Conservation (phyloP, 2,888 invertebrate genomes). For the Tanypteryx hageni region DNA sequence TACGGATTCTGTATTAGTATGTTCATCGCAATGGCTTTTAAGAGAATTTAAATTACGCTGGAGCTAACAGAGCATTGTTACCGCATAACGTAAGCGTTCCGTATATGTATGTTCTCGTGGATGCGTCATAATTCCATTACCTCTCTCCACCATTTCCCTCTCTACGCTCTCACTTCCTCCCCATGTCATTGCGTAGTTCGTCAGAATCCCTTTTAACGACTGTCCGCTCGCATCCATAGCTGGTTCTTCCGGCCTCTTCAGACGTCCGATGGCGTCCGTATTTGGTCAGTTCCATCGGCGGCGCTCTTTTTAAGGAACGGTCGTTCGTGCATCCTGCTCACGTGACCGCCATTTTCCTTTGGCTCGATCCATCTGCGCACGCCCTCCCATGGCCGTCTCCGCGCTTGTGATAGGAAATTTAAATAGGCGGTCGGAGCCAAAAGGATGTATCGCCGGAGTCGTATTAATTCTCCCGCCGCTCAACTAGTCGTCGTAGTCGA, state of each 20-base stretch:
- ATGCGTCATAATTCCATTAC: conserved; percentile 8
- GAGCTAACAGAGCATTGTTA: background rate
- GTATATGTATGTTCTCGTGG: background rate
- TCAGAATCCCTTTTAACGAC: background rate
- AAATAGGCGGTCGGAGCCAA: background rate
- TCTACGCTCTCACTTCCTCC: background rate
- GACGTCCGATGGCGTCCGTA: background rate
- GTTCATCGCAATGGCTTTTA: background rate
- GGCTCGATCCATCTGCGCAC: background rate
- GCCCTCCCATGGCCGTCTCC: background rate
- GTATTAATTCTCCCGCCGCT: too few relatives aligned
- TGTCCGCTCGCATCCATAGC: background rate
- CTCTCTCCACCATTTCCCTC: background rate
- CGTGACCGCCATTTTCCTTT: background rate
- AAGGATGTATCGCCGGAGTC: background rate
- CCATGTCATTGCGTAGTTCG: background rate
- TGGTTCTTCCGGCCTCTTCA: background rate
- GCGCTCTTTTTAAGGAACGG: background rate
- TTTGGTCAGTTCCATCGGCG: conserved; percentile 3
- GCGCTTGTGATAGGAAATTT: background rate
- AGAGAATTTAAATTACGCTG: background rate
- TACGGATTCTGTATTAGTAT: background rate
- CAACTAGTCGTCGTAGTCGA: too few relatives aligned
- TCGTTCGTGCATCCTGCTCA: background rate
- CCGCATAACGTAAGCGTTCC: background rate